phyloP scores from a whole-genome alignment of 2,797 vertebrate genomes.

The Pseudopleuronectes americanus region DNA sequence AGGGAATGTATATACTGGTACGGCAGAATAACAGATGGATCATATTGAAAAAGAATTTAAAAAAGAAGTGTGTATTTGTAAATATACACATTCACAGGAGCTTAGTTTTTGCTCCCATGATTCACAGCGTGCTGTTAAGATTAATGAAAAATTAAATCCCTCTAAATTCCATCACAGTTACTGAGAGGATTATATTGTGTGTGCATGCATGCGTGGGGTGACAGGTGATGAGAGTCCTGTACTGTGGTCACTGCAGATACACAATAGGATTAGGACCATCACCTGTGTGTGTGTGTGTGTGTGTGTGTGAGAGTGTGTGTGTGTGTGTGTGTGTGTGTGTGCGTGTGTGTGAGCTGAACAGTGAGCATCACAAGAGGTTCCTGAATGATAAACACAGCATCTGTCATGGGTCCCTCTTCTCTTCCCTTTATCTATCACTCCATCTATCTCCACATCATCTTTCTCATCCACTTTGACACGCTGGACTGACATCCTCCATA shows the following conservation, averaged over 20 bases:
- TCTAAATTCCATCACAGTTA: slow-evolving; percentile 62
- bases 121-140: slow-evolving; percentile 30
- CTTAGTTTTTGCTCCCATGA: slow-evolving; percentile 42
- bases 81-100: not conserved
- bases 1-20: slow-evolving; percentile 17
- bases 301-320: slow-evolving; percentile 24
- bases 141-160: slow-evolving; percentile 49
- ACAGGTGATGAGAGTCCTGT: slow-evolving; percentile 61
- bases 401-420: slow-evolving; percentile 24
- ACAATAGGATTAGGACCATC: slow-evolving; percentile 72
- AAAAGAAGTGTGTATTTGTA: not conserved
- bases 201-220: slow-evolving; percentile 43
- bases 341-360: slow-evolving; percentile 38
- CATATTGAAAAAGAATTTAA: slow-evolving; percentile 19
- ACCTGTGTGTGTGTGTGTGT: slow-evolving; percentile 44
- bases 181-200: slow-evolving; percentile 64
- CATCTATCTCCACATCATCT: slow-evolving; percentile 36
- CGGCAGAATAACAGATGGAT: slow-evolving; percentile 23
- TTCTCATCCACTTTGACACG: slow-evolving; percentile 1
- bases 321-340: slow-evolving; percentile 36
- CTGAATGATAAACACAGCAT: slow-evolving; percentile 49
- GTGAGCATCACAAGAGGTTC: slow-evolving; percentile 44
- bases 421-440: slow-evolving; percentile 37
- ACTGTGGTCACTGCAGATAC: slow-evolving; percentile 62
- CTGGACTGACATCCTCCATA: not conserved